Base-by-base conservation (phyloP, 2,797 vertebrate genomes). In the Dromococcyx pavoninus region DNA sequence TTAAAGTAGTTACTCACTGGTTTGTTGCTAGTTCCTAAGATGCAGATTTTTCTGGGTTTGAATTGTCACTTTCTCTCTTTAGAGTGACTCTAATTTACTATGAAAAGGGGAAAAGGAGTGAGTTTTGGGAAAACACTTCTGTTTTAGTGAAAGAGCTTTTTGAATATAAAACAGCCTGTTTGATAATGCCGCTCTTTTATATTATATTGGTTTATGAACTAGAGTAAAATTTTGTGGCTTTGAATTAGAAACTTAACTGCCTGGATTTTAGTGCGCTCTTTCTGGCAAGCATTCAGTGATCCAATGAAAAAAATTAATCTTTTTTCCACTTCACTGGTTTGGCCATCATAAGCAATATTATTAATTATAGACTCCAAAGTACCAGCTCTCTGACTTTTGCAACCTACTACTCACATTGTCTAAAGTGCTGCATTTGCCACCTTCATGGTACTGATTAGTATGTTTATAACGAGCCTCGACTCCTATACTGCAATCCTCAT, bases 271-370 rank as follows among this genome's bases (percentile, higher is more conserved):
- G 53, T 91, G 83, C 5, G 5, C 43, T 93, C 71, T 88, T 91
- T 82, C 93, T 72, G 74, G 71, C 77, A 85, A 57, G 44, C 0
- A 5, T 61, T 93, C 88, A 77, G 69, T 94, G 95, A 94, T 91
- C 88, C 96, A 92, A 67, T 79, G 86, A 93, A 95, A 96, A 95
- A 84, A 88, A 23, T 71, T 67, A 87, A 85, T 96, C 69, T 75
- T 85, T 89, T 92, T 95, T 96, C 90, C 96, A 23, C 89, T 79
- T 94, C 77, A 77, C 60, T 87, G 54, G 23, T 77, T 96, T 86
- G 77, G 22, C 88, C 50, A 30, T 96, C 65, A 27, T 72, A 89
- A 91, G 65, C 77, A 48, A 32, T 56, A 46, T 64, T 77, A 65
- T 95, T 92, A 92, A 89, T 93, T 94, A 89, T 39, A 80, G 66